Conservation (phyloP, 2,113 vertebrate species). For the Symphodus melops region DNA sequence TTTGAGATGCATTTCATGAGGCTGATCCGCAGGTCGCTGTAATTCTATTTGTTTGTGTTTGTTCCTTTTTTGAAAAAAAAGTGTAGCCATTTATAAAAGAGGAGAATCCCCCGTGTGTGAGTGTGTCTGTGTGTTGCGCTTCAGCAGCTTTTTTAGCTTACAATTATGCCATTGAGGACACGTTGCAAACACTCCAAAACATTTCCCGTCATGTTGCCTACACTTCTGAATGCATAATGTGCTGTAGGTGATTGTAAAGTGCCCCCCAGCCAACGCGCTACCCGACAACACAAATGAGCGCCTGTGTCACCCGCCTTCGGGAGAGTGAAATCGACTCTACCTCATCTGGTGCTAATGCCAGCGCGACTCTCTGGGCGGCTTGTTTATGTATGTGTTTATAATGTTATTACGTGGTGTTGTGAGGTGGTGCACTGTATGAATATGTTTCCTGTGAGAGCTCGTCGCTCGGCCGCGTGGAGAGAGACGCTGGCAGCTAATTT, state of each 20-base stretch:
- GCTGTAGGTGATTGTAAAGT: constrained; percentile 47
- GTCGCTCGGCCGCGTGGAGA: background rate
- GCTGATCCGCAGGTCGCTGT: constrained; percentile 27
- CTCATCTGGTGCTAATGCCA: constrained; percentile 38
- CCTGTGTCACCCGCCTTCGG: constrained; percentile 22
- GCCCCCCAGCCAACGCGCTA: constrained; percentile 39
- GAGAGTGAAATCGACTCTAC: constrained; percentile 43
- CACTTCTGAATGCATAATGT: constrained; percentile 26
- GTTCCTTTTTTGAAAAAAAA: constrained; percentile 13
- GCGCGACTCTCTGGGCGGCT: constrained; percentile 26
- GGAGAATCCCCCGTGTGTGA: background rate
- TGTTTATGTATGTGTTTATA: constrained; percentile 61
- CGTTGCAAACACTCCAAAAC: constrained; percentile 33
- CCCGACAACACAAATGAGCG: constrained; percentile 43
- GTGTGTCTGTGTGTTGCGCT: background rate
- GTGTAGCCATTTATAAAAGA: constrained; percentile 21
- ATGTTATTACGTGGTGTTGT: constrained; percentile 47
- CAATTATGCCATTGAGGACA: constrained; percentile 23
- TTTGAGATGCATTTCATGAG: constrained; percentile 27
- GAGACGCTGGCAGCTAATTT: background rate
- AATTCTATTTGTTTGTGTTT: constrained; percentile 12
- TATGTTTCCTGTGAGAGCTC: constrained; percentile 19
- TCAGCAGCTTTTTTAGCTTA: constrained; percentile 28
- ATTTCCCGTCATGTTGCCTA: constrained; percentile 23
- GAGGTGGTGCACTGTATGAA: constrained; percentile 28